These are phyloP conservation scores for Xylophagus ater DNA, from an alignment of 2,888 invertebrate genomes.

Conservation along the genomic window DNA sequence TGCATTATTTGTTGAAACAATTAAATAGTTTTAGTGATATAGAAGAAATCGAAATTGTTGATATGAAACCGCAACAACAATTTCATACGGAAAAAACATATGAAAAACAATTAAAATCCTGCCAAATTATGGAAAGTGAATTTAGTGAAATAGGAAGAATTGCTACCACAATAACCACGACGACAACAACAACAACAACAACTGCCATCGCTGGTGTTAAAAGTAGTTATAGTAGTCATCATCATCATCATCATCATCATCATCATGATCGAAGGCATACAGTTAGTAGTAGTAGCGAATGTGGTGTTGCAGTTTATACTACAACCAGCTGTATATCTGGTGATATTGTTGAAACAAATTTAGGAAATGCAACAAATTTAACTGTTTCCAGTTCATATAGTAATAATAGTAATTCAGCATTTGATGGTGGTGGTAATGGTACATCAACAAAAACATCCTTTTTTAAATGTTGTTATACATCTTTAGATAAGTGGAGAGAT, in stretches of 20 bases:
- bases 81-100: slow-evolving; percentile 6
- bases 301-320: slow-evolving; percentile 12
- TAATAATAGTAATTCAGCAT: slow-evolving; percentile 13
- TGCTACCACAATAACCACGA: slow-evolving; percentile 13
- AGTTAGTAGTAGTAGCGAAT: slow-evolving; percentile 10
- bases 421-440: too few species aligned
- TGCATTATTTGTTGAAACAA: slow-evolving; percentile 42
- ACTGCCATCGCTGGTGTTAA: slow-evolving; percentile 28
- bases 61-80: slow-evolving; percentile 27
- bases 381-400: slow-evolving; percentile 8
- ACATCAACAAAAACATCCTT: slow-evolving; percentile 21
- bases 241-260: slow-evolving; percentile 21
- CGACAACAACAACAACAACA: slow-evolving; percentile 29
- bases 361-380: slow-evolving; percentile 9
- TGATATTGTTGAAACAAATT: slow-evolving; percentile 11
- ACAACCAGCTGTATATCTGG: slow-evolving; percentile 13
- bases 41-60: slow-evolving; percentile 41
- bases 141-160: slow-evolving; percentile 9
- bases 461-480: slow-evolving; percentile 38
- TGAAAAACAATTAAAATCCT: slow-evolving; percentile 16
- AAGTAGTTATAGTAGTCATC: slow-evolving; percentile 10
- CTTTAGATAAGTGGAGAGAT: slow-evolving; percentile 36
- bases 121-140: not conserved
- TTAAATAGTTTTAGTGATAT: slow-evolving; percentile 42
- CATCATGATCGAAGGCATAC: slow-evolving; percentile 3